Percentiles rank a stretch among this genome's conserved stretches.
Evolutionary conservation across 2,888 invertebrate species (phyloP).

Genomic region (Molorchus minor): DNA sequence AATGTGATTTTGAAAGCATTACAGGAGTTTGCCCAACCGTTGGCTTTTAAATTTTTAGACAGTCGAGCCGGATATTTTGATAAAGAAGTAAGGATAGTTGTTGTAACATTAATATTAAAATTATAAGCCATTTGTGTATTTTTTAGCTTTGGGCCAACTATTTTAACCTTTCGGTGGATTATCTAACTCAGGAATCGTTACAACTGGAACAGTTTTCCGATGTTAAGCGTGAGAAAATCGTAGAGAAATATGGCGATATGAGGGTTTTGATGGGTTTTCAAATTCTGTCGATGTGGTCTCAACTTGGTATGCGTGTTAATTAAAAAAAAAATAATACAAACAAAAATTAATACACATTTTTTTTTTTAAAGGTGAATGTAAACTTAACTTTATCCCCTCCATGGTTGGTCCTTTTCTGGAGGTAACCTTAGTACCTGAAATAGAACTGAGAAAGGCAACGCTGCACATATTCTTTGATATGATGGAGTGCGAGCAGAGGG

Average conservation of each 20-base stretch:
- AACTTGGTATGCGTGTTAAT: slow-evolving; percentile 69
- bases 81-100: slow-evolving; percentile 68
- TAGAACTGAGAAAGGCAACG: slow-evolving; percentile 86
- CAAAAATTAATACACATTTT: no score
- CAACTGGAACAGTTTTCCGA: slow-evolving; percentile 86
- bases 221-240: slow-evolving; percentile 78
- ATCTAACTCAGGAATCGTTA: slow-evolving; percentile 81
- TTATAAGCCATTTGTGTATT: slow-evolving; percentile 3
- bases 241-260: slow-evolving; percentile 88
- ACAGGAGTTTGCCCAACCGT: slow-evolving; percentile 87
- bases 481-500: slow-evolving; percentile 90
- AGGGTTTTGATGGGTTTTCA: slow-evolving; percentile 92
- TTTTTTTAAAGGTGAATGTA: slow-evolving; percentile 76
- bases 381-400: slow-evolving; percentile 88
- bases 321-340: neutral
- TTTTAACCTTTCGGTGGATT: slow-evolving; percentile 82
- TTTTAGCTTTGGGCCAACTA: slow-evolving; percentile 73
- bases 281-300: slow-evolving; percentile 91
- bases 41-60: slow-evolving; percentile 83
- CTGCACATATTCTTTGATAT: slow-evolving; percentile 93
- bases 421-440: slow-evolving; percentile 89
- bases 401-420: slow-evolving; percentile 95
- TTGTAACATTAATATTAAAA: slow-evolving; percentile 4
- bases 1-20: slow-evolving; percentile 84
- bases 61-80: slow-evolving; percentile 78